Percentiles rank a stretch among this genome's conserved stretches.
phyloP scores from a whole-genome alignment of 2,797 vertebrate genomes.

The Centroberyx gerrardi region DNA sequence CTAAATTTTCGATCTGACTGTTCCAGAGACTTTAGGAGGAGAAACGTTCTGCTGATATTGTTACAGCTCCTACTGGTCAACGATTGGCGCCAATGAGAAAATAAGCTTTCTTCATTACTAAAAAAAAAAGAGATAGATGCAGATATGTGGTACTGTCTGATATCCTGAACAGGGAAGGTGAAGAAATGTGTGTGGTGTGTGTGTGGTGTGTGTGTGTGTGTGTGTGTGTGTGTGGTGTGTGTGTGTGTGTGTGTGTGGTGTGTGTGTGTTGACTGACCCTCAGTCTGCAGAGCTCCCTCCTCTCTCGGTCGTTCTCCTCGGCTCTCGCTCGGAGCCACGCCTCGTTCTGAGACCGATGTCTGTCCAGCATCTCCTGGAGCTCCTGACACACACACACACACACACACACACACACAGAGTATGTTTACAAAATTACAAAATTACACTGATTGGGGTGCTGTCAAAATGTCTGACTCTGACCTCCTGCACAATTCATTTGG shows the following conservation, averaged over 20 bases:
- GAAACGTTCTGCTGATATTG: too few relatives aligned
- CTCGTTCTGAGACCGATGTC: constrained; percentile 81
- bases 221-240: constrained; percentile 27
- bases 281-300: constrained; percentile 79
- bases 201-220: not conserved
- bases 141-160: too few relatives aligned
- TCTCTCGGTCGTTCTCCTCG: constrained; percentile 85
- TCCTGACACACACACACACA: constrained; percentile 70
- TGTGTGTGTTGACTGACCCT: constrained; percentile 63
- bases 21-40: too few relatives aligned
- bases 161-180: too few relatives aligned
- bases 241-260: not conserved
- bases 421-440: not conserved
- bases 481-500: too few relatives aligned
- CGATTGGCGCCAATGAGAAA: too few relatives aligned
- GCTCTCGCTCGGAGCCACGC: constrained; percentile 81
- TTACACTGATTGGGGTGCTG: too few relatives aligned
- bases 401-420: constrained; percentile 13
- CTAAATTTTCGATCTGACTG: too few relatives aligned
- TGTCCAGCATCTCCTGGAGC: constrained; percentile 83
- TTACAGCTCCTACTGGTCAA: too few relatives aligned
- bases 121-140: too few relatives aligned
- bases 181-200: not conserved
- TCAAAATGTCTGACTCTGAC: too few relatives aligned
- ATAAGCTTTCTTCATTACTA: too few relatives aligned